Conservation (phyloP, 1,140 invertebrate species). For the Caenorhabditis inopinata region DNA sequence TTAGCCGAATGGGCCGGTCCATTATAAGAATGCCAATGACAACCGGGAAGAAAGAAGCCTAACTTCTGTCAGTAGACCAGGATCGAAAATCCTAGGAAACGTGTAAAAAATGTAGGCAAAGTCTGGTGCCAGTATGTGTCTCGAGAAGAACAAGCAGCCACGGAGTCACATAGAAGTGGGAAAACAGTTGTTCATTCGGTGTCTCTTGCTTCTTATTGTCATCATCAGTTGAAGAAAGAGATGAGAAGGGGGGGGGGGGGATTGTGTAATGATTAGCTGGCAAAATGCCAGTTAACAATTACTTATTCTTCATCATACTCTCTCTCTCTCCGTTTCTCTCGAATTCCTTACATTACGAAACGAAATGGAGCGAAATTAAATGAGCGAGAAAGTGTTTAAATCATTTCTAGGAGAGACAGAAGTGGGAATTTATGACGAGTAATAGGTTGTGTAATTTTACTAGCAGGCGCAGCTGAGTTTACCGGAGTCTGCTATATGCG, state of each 20-base stretch:
- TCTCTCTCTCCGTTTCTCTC: too few species aligned
- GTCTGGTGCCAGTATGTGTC: too few species aligned
- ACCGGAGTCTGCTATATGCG: too few species aligned
- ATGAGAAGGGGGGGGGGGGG: not conserved
- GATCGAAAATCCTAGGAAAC: too few species aligned
- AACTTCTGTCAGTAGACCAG: too few species aligned
- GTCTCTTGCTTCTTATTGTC: not conserved
- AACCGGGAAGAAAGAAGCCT: too few species aligned
- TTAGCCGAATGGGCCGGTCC: too few species aligned
- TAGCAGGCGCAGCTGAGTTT: too few species aligned
- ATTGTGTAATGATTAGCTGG: slow-evolving; percentile 31
- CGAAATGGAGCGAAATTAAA: not conserved
- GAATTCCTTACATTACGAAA: not conserved
- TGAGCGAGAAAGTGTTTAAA: not conserved
- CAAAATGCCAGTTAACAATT: slow-evolving; percentile 26
- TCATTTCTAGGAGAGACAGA: too few species aligned
- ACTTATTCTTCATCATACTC: not conserved
- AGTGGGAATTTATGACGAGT: too few species aligned
- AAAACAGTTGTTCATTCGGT: not conserved
- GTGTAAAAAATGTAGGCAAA: not conserved
- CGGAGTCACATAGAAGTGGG: not conserved
- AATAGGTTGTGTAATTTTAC: too few species aligned
- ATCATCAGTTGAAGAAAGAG: not conserved
- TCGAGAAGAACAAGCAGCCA: not conserved
- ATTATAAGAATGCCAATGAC: too few species aligned